phyloP scores from a whole-genome alignment of 2,113 vertebrate genomes.

The Taxidea taxus region DNA sequence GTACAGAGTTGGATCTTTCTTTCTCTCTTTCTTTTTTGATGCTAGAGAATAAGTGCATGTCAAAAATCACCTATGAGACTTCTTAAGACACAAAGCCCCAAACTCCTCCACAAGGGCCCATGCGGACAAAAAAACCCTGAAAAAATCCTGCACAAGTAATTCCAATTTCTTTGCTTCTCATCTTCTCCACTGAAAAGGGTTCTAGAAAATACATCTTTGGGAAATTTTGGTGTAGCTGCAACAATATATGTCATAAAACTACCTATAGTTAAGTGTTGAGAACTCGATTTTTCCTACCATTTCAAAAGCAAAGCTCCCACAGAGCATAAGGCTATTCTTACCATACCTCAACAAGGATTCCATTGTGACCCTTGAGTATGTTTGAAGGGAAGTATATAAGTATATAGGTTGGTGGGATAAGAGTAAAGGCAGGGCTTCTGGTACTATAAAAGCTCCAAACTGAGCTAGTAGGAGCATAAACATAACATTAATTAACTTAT shows the following conservation, averaged over 20 bases:
- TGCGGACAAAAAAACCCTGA: not conserved
- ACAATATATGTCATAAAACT: not conserved
- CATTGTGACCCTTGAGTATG: not conserved
- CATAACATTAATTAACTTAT: not conserved
- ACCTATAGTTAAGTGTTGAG: not conserved
- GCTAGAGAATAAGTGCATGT: not conserved
- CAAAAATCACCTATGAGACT: not conserved
- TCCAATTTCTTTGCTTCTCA: not conserved
- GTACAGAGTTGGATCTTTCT: not conserved
- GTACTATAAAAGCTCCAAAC: not conserved
- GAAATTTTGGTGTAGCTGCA: not conserved
- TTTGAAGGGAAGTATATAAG: not conserved
- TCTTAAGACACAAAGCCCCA: not conserved
- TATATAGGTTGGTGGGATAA: not conserved
- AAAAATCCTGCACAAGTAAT: not conserved
- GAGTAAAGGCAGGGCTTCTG: not conserved
- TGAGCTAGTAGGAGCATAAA: constrained; percentile 1
- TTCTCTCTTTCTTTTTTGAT: not conserved
- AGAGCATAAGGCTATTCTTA: not conserved
- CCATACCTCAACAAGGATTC: not conserved
- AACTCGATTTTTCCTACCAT: not conserved
- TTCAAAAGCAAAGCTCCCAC: not conserved
- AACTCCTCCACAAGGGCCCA: not conserved
- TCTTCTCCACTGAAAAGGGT: not conserved
- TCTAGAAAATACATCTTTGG: not conserved